Evolutionary conservation across 2,888 invertebrate genomes (phyloP).

Genomic region (Xanthia togata): DNA sequence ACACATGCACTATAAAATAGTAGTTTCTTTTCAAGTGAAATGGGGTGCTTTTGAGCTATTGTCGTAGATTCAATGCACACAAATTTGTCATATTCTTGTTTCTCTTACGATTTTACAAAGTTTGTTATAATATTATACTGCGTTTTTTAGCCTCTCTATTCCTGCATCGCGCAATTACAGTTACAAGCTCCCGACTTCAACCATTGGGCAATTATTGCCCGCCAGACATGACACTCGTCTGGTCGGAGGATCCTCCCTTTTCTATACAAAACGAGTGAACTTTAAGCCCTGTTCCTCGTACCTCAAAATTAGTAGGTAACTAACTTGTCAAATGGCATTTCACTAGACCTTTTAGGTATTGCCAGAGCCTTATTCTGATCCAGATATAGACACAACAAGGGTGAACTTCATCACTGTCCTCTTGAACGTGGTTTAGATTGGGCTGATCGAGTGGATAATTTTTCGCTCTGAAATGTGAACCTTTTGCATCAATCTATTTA

Average conservation of each 20-base stretch:
- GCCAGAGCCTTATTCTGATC: background rate
- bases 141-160: background rate
- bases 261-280: too few relatives aligned
- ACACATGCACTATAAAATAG: background rate
- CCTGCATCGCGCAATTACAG: too few relatives aligned
- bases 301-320: background rate
- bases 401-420: background rate
- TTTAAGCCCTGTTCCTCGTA: too few relatives aligned
- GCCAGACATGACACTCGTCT: too few relatives aligned
- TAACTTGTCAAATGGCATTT: background rate
- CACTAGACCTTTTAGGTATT: background rate
- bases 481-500: conserved; percentile 33
- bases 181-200: too few relatives aligned
- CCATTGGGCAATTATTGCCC: too few relatives aligned
- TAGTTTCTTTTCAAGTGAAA: background rate
- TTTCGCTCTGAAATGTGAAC: conserved; percentile 8
- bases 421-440: background rate
- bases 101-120: too few relatives aligned
- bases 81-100: background rate
- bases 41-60: background rate
- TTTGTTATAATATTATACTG: too few relatives aligned
- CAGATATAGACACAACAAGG: background rate
- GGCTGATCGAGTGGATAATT: background rate
- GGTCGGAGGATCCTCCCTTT: too few relatives aligned
- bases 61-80: background rate